These are phyloP conservation scores for Brachionus calyciflorus DNA, from an alignment of 1,140 invertebrate genomes.

Conservation along the genomic window DNA sequence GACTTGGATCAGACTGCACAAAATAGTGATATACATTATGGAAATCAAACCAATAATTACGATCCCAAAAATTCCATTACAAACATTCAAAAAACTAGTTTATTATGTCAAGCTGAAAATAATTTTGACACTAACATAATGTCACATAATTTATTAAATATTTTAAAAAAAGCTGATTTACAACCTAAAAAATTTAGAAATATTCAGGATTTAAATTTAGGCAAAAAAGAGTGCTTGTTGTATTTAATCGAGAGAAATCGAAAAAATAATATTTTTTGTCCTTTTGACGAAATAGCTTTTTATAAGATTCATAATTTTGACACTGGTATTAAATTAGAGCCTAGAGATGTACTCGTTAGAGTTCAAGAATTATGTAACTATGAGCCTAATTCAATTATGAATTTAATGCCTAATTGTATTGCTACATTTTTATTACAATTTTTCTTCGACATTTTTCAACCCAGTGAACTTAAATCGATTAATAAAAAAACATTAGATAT, in stretches of 20 bases:
- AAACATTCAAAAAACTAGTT: background rate
- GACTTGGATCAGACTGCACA: background rate
- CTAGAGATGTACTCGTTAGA: background rate
- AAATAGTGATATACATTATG: constrained; percentile 2
- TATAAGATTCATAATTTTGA: background rate
- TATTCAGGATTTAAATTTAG: background rate
- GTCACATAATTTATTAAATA: background rate
- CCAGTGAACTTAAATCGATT: constrained; percentile 5
- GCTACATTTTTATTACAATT: constrained; percentile 14
- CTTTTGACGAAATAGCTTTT: constrained; percentile 24
- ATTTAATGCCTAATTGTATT: constrained; percentile 26
- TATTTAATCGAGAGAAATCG: background rate
- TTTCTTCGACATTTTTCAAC: constrained; percentile 43
- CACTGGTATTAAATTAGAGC: no score
- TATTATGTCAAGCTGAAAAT: background rate
- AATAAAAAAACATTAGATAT: background rate
- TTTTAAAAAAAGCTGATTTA: background rate
- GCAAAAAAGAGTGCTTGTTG: background rate
- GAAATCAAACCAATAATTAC: background rate
- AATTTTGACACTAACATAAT: background rate
- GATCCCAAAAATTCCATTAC: background rate
- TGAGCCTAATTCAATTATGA: background rate
- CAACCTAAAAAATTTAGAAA: background rate
- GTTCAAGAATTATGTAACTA: background rate
- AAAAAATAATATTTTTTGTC: background rate